A percentile compares a stretch with the other conserved stretches of the same genome.
Conservation (phyloP, 2,888 invertebrate genomes). For the Trypoxylon attenuatum region DNA sequence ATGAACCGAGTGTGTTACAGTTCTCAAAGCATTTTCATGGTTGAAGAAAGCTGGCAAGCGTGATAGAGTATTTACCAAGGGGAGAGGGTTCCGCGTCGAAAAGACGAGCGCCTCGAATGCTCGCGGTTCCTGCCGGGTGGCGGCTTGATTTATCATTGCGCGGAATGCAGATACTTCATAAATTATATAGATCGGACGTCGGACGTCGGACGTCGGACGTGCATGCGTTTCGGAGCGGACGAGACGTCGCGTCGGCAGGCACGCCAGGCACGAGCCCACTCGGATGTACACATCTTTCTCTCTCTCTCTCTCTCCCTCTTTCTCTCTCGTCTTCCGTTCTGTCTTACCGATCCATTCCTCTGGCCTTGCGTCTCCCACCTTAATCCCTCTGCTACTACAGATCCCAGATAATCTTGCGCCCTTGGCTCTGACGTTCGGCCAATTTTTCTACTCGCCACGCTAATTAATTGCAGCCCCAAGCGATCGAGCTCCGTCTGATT, state of each 20-base stretch:
- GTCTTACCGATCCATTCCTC: conserved; percentile 12
- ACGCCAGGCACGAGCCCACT: conserved; percentile 68
- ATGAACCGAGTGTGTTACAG: too few relatives aligned
- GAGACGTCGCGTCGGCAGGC: conserved; percentile 62
- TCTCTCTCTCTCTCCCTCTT: conserved; percentile 27
- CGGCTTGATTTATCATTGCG: conserved; percentile 71
- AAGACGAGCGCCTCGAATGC: conserved; percentile 47
- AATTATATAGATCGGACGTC: conserved; percentile 69
- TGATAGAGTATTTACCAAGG: background rate
- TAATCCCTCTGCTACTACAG: conserved; percentile 12
- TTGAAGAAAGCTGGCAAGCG: too few relatives aligned
- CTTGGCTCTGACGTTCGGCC: conserved; percentile 6
- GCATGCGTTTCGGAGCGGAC: conserved; percentile 54
- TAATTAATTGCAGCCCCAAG: conserved; percentile 24
- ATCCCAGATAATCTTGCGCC: conserved; percentile 29
- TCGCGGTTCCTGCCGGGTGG: conserved; percentile 62
- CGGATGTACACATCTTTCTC: conserved; percentile 62
- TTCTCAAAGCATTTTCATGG: too few relatives aligned
- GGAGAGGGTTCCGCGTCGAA: background rate
- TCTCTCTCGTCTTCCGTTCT: conserved; percentile 35
- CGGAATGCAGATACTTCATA: conserved; percentile 72
- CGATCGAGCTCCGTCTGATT: background rate
- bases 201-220: conserved; percentile 64
- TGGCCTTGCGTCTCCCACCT: background rate
- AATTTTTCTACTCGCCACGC: conserved; percentile 25